A percentile compares a stretch with the other conserved stretches of the same genome.
Conservation (phyloP, 2,888 invertebrate genomes). For the Sclerodermus sp. region DNA sequence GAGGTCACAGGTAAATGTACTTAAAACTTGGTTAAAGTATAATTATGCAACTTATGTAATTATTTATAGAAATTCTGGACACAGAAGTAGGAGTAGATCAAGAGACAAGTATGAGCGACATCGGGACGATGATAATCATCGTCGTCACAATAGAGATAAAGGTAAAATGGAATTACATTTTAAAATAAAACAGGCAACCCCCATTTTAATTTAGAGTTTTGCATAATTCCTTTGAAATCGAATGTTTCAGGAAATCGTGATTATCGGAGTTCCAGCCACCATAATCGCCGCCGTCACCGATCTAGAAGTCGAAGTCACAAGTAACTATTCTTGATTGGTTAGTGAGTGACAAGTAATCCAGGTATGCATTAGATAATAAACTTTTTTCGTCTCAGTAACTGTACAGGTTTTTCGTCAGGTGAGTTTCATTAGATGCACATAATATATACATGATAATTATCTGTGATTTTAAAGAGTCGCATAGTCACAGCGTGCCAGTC, state of each 20-base stretch:
- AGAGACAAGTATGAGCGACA: constrained; percentile 52
- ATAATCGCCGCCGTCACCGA: constrained; percentile 53
- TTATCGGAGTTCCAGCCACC: constrained; percentile 50
- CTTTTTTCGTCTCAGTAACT: constrained; percentile 57
- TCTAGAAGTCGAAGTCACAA: constrained; percentile 58
- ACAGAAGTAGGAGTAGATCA: constrained; percentile 52
- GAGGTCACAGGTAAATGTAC: constrained; percentile 40
- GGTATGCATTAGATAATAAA: constrained; percentile 56
- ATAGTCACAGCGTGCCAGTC: constrained; percentile 36
- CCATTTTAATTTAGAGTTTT: no score
- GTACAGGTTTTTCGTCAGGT: constrained; percentile 56
- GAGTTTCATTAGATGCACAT: constrained; percentile 55
- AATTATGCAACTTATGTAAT: neutral
- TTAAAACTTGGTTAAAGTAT: neutral
- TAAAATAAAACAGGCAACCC: no score
- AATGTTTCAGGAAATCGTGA: constrained; percentile 49
- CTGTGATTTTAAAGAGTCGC: constrained; percentile 39
- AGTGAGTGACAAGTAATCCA: constrained; percentile 57
- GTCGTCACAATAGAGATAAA: constrained; percentile 51
- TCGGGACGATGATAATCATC: constrained; percentile 51
- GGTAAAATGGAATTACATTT: constrained; percentile 36
- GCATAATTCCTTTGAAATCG: neutral
- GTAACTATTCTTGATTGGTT: constrained; percentile 59
- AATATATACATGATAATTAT: constrained; percentile 46
- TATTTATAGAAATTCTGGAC: constrained; percentile 44